phyloP scores from a whole-genome alignment of 2,888 invertebrate genomes.

The Plusia festucae region DNA sequence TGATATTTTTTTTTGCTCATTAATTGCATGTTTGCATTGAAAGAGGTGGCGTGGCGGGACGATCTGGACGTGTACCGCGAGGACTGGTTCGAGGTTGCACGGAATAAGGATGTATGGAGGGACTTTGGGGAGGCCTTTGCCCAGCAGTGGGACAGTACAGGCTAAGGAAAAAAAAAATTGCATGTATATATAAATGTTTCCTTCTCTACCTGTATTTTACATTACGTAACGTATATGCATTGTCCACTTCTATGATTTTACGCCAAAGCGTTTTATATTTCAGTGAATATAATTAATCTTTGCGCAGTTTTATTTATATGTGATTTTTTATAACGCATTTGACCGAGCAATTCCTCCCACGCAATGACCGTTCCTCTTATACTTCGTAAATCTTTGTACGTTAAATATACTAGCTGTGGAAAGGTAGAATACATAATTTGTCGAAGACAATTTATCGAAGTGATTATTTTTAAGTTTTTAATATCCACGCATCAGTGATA shows the following conservation, averaged over 20 bases:
- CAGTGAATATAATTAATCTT: constrained; percentile 35
- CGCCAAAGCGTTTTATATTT: constrained; percentile 19
- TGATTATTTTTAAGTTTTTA: not conserved
- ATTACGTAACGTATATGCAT: no score
- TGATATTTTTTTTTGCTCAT: no score
- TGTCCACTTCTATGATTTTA: constrained; percentile 16
- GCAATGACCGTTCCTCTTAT: constrained; percentile 6
- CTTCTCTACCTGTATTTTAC: no score
- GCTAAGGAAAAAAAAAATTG: no score
- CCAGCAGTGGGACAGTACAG: no score
- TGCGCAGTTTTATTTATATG: constrained; percentile 45
- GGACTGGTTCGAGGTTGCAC: no score
- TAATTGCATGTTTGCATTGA: no score
- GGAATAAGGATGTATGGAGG: no score
- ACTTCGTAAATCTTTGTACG: constrained; percentile 28
- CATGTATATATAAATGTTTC: no score
- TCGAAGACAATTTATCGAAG: not conserved
- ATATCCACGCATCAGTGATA: not conserved
- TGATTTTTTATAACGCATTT: constrained; percentile 25
- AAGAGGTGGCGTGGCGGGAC: no score
- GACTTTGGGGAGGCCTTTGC: no score
- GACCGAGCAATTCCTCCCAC: constrained; percentile 37
- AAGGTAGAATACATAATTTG: constrained; percentile 20
- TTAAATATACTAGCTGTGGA: constrained; percentile 21
- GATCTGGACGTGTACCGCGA: no score